Evolutionary conservation across 2,113 vertebrate species (phyloP).

Genomic region (Thunnus maccoyii): DNA sequence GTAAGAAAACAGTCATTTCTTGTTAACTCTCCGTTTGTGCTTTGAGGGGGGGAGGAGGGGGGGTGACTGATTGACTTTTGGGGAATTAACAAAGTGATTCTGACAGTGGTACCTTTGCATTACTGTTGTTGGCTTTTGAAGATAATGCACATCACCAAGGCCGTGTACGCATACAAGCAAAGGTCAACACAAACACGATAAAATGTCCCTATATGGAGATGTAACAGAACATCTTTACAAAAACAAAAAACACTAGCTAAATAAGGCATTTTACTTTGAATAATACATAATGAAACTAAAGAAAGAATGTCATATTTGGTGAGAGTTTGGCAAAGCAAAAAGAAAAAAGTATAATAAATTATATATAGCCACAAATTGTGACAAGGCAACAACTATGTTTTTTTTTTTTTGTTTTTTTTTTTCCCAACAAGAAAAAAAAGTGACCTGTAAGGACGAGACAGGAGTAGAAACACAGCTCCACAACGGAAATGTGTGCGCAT

Average conservation of each 20-base stretch:
- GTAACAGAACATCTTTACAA: slow-evolving; percentile 75
- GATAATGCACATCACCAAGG: slow-evolving; percentile 46
- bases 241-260: slow-evolving; percentile 63
- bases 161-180: slow-evolving; percentile 48
- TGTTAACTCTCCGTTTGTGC: slow-evolving; percentile 72
- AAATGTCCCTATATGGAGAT: slow-evolving; percentile 73
- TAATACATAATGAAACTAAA: slow-evolving; percentile 73
- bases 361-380: slow-evolving; percentile 80
- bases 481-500: slow-evolving; percentile 72
- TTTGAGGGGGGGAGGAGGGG: slow-evolving; percentile 49
- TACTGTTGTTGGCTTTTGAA: slow-evolving; percentile 18
- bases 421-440: slow-evolving; percentile 54
- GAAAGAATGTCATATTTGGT: slow-evolving; percentile 82
- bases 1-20: slow-evolving; percentile 52
- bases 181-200: slow-evolving; percentile 47
- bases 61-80: slow-evolving; percentile 51
- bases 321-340: slow-evolving; percentile 82
- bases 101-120: slow-evolving; percentile 38
- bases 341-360: slow-evolving; percentile 78
- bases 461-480: slow-evolving; percentile 64
- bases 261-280: slow-evolving; percentile 83
- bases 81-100: slow-evolving; percentile 3
- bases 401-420: slow-evolving; percentile 33
- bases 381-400: slow-evolving; percentile 83
- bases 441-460: slow-evolving; percentile 65